phyloP scores from a whole-genome alignment of 1,140 invertebrate genomes.

The Hycleus phaleratus region DNA sequence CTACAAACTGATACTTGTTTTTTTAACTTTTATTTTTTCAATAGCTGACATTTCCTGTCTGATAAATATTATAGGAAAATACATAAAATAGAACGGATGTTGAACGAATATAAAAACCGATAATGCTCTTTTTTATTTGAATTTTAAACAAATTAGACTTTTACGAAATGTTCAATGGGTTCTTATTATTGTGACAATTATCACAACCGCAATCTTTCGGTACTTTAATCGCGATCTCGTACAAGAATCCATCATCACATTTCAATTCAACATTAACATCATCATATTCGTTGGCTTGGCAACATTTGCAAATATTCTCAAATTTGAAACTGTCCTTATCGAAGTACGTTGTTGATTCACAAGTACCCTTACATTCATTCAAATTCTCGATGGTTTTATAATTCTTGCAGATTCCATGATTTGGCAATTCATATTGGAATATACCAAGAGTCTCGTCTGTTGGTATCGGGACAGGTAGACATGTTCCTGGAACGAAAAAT shows the following conservation, averaged over 20 bases:
- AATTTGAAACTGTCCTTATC: constrained; percentile 46
- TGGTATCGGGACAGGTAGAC: constrained; percentile 48
- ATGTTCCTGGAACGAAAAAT: constrained; percentile 24
- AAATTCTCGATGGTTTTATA: constrained; percentile 48
- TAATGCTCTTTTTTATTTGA: too few relatives aligned
- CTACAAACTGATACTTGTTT: too few relatives aligned
- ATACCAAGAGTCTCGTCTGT: constrained; percentile 48
- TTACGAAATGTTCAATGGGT: too few relatives aligned
- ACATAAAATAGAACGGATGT: too few relatives aligned
- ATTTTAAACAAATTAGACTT: too few relatives aligned
- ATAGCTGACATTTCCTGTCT: too few relatives aligned
- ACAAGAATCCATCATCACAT: constrained; percentile 47
- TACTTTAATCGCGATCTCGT: constrained; percentile 43
- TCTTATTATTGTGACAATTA: too few relatives aligned
- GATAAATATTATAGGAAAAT: too few relatives aligned
- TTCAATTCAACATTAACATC: constrained; percentile 41
- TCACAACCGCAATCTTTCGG: constrained; percentile 49
- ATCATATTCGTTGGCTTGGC: constrained; percentile 45
- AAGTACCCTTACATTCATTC: constrained; percentile 57
- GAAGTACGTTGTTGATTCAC: constrained; percentile 57
- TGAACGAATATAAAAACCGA: too few relatives aligned
- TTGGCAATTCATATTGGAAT: constrained; percentile 39
- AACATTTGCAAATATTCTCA: constrained; percentile 50
- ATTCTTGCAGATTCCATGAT: constrained; percentile 57
- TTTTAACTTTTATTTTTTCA: too few relatives aligned